Evolutionary conservation across 2,888 invertebrate genomes (phyloP), one percentile per base, ranked within the genome.

Genomic region (Lasioglossum villosulum): DNA sequence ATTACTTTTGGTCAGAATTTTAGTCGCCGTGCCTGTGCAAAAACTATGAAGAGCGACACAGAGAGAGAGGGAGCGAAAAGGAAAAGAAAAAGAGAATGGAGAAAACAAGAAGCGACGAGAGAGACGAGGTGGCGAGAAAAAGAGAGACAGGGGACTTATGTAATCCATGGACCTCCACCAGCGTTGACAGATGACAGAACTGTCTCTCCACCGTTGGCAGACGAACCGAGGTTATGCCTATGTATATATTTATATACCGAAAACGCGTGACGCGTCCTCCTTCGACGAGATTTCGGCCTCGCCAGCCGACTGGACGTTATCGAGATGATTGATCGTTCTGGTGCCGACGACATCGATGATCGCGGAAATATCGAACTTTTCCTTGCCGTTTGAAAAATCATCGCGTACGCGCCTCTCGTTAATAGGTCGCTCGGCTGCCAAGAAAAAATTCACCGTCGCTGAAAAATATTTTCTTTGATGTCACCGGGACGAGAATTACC

Each of bases 121-220:
- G 48, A 34, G 4, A 19, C 6, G 34, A 34, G 16, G 8, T 6
- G 30, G 52, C 39, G 71, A 63, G 23, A 34, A 1, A 5, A 81
- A 77, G 42, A n/a, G 71, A 75, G 77, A 75, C n/a, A 27, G 27
- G 56, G 39, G 73, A 45, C 71, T 93, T 93, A 93, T 90, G 92
- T 92, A 93, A 94, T 90, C 88, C 89, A 90, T 90, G 91, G 90
- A 91, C 93, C 91, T 91, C 93, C 88, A 86, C 92, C 23, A 90
- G 90, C 90, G 92, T 88, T 93, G 93, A 93, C 93, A 89, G 92
- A 93, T 94, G 93, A 94, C 93, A 93, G 92, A 91, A 92, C 89
- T 88, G 89, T 90, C 91, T 91, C 91, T 92, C 91, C 90, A 87
- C 80, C 84, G 86, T 79, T 91, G 93, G 90, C 93, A 92, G 92